Percentiles rank a stretch among this genome's conserved stretches.
Evolutionary conservation across 2,113 vertebrate genomes (phyloP).

Genomic region (Rousettus leschenaultii): DNA sequence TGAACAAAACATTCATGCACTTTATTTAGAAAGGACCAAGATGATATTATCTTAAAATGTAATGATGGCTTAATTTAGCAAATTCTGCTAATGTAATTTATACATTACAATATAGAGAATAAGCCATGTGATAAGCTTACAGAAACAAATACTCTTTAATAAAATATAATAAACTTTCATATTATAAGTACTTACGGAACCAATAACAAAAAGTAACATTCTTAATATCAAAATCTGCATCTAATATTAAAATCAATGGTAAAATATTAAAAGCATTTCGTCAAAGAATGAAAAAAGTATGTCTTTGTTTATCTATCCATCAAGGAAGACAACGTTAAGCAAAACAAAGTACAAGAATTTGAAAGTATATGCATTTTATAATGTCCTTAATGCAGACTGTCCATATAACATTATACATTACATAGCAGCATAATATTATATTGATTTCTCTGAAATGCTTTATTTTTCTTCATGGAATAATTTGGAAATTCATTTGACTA

Average conservation of each 20-base stretch:
- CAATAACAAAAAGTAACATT: neutral
- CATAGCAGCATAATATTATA: neutral
- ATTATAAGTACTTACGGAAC: neutral
- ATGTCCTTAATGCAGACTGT: neutral
- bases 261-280: neutral
- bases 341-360: neutral
- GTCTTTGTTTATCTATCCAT: neutral
- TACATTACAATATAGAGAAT: neutral
- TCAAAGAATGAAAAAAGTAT: neutral
- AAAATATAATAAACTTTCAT: neutral
- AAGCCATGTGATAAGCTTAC: neutral
- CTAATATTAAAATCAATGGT: neutral
- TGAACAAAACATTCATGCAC: neutral
- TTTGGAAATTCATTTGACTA: neutral
- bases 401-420: neutral
- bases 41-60: neutral
- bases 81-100: neutral
- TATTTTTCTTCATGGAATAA: neutral
- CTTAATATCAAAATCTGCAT: neutral
- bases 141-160: neutral
- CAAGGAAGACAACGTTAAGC: neutral
- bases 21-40: neutral
- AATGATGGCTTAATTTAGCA: neutral
- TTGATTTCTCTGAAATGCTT: neutral
- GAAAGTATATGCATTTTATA: neutral